Evolutionary conservation across 1,140 invertebrate species (phyloP).

Genomic region (Pseudomyrmex flavicornis): DNA sequence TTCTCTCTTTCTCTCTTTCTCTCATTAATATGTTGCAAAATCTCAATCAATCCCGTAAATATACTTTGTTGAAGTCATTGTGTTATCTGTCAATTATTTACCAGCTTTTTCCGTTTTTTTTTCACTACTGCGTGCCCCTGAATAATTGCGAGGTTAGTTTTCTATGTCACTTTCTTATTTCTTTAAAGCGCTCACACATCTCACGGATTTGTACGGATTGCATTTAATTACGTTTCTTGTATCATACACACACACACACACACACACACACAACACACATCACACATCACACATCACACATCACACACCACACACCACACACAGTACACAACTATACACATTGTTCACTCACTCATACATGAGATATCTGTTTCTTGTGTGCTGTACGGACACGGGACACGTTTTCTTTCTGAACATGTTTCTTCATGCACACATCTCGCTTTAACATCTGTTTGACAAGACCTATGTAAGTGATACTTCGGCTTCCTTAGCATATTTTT

Average conservation of each 20-base stretch:
- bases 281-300: too few relatives aligned
- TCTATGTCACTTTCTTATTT: conserved; percentile 84
- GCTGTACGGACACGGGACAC: conserved; percentile 57
- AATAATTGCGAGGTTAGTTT: conserved; percentile 84
- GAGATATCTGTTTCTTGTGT: conserved; percentile 45
- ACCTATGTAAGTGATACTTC: conserved; percentile 44
- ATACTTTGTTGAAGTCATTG: conserved; percentile 52
- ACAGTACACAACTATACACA: not conserved
- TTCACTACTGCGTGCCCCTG: conserved; percentile 80
- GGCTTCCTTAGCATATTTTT: conserved; percentile 59
- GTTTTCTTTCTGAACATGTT: conserved; percentile 48
- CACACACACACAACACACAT: not conserved
- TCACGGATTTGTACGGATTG: conserved; percentile 34
- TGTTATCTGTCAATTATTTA: conserved; percentile 76
- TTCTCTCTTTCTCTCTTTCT: too few relatives aligned
- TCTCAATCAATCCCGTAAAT: conserved; percentile 32
- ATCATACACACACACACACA: conserved; percentile 1
- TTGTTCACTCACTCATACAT: conserved; percentile 35
- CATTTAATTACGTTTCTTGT: conserved; percentile 53
- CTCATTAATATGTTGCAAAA: conserved; percentile 13
- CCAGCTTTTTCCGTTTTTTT: conserved; percentile 79
- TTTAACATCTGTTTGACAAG: conserved; percentile 55
- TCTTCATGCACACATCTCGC: conserved; percentile 31
- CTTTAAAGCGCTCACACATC: conserved; percentile 76
- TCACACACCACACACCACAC: too few relatives aligned